Evolutionary conservation across 2,113 vertebrate genomes (phyloP).

Genomic region (Paratilapia polleni): DNA sequence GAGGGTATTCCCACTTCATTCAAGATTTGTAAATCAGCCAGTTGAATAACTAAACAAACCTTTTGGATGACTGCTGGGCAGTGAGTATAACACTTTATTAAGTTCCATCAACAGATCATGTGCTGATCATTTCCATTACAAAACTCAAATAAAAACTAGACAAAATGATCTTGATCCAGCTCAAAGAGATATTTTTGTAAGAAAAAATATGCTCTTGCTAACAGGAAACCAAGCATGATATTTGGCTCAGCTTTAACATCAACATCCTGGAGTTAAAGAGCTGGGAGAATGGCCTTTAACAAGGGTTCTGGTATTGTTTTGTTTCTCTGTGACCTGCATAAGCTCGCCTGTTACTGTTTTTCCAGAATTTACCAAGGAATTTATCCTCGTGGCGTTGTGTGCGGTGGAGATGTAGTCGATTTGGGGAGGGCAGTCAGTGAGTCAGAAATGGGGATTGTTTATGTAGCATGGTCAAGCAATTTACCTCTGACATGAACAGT

Average conservation of each 20-base stretch:
- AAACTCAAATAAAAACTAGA: not conserved
- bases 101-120: not conserved
- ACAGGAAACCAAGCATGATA: not conserved
- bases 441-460: conserved; percentile 33
- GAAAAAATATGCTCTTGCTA: not conserved
- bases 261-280: conserved; percentile 22
- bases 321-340: not conserved
- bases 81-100: not conserved
- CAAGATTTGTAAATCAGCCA: not conserved
- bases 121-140: not conserved
- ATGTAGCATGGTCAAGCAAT: not conserved
- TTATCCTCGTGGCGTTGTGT: conserved; percentile 16
- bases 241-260: conserved; percentile 9
- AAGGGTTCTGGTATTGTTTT: not conserved
- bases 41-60: not conserved
- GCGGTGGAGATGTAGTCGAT: conserved; percentile 8
- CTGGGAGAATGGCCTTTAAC: not conserved
- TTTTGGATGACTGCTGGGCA: not conserved
- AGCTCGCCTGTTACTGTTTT: not conserved
- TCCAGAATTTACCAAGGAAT: conserved; percentile 38
- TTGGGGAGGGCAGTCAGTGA: conserved; percentile 11
- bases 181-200: not conserved
- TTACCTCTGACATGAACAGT: conserved; percentile 11
- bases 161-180: not conserved
- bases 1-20: not conserved